Conservation (phyloP, 2,113 vertebrate genomes). For the Dolichotis patagonum region DNA sequence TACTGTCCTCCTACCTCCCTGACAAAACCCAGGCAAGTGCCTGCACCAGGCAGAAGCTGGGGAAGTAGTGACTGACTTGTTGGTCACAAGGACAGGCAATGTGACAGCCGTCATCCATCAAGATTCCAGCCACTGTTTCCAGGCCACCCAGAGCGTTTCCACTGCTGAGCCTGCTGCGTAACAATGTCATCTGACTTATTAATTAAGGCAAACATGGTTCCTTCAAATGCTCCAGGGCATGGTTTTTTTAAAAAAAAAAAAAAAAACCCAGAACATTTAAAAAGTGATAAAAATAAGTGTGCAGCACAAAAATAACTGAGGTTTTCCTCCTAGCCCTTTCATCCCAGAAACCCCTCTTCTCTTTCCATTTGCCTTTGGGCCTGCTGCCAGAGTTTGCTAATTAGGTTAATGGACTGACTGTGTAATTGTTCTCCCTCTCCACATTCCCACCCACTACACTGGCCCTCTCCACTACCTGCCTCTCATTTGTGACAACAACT, state of each 20-base stretch:
- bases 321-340: slow-evolving; percentile 57
- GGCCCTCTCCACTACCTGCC: slow-evolving; percentile 78
- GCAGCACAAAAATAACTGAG: background rate
- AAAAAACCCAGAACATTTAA: slow-evolving; percentile 8
- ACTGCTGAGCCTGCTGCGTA: background rate
- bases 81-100: background rate
- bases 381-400: slow-evolving; percentile 65
- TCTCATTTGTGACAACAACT: slow-evolving; percentile 74
- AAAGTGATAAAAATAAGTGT: slow-evolving; percentile 64
- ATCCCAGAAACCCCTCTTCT: background rate
- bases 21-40: background rate
- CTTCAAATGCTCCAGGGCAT: slow-evolving; percentile 39
- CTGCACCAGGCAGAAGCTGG: background rate
- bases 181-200: slow-evolving; percentile 65
- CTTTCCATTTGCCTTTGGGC: slow-evolving; percentile 5
- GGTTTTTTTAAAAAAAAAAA: background rate
- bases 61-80: background rate
- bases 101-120: slow-evolving; percentile 19
- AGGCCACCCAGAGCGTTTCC: slow-evolving; percentile 50
- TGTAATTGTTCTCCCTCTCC: slow-evolving; percentile 71
- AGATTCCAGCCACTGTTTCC: background rate
- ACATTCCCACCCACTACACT: slow-evolving; percentile 26
- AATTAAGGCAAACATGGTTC: slow-evolving; percentile 75
- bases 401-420: slow-evolving; percentile 75
- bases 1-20: too few species aligned